Percentiles rank a stretch among this genome's conserved stretches.
These are phyloP conservation scores for Babyrousa celebensis DNA, from an alignment of 2,797 vertebrate genomes.

Conservation along the genomic window DNA sequence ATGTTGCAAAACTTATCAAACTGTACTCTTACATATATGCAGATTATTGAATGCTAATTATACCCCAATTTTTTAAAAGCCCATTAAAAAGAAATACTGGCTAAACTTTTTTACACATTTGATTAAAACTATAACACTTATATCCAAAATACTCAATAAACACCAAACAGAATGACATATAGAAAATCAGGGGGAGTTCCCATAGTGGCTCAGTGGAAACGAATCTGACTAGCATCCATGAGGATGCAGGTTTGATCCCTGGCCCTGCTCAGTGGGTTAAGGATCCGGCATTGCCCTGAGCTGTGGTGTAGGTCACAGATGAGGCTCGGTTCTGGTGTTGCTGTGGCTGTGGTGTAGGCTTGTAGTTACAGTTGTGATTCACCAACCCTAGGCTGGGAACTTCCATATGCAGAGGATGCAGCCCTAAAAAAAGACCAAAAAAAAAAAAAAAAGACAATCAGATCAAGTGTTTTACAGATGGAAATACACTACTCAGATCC, in stretches of 20 bases:
- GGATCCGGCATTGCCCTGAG: too few species aligned
- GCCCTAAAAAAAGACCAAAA: not conserved
- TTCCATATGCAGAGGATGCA: too few species aligned
- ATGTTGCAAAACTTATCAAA: not conserved
- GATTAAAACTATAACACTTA: not conserved
- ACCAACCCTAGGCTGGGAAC: too few species aligned
- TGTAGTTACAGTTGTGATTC: too few species aligned
- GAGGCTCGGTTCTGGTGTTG: too few species aligned
- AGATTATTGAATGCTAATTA: not conserved
- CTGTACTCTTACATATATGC: not conserved
- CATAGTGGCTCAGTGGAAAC: too few species aligned
- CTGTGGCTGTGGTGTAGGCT: too few species aligned
- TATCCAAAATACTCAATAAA: not conserved
- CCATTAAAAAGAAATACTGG: not conserved
- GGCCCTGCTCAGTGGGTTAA: too few species aligned
- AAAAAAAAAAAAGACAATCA: not conserved
- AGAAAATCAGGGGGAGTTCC: not conserved
- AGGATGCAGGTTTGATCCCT: too few species aligned
- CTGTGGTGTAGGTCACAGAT: too few species aligned
- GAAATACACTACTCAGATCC: not conserved
- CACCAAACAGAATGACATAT: not conserved
- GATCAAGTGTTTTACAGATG: not conserved
- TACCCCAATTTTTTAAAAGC: not conserved
- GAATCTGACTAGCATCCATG: too few species aligned
- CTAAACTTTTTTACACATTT: not conserved